These are phyloP conservation scores for Copsychus sechellarum DNA, from an alignment of 2,113 vertebrate species.

Conservation along the genomic window DNA sequence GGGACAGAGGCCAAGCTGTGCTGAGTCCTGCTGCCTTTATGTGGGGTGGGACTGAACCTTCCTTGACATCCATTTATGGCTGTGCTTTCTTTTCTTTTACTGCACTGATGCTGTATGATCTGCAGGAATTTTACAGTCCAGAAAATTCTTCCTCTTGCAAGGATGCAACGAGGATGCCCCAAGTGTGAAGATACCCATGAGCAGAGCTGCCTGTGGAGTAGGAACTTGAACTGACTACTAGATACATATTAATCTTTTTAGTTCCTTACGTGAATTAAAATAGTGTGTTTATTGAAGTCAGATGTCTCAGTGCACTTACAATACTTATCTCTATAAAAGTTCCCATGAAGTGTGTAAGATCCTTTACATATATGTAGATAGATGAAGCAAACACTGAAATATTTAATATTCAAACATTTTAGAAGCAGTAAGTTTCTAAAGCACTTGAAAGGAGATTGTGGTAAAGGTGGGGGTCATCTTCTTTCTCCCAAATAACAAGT, in stretches of 20 bases:
- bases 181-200: neutral
- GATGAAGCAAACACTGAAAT: neutral
- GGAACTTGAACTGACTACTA: neutral
- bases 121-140: neutral
- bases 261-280: neutral
- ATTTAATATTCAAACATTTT: neutral
- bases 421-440: neutral
- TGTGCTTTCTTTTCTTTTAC: neutral
- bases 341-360: neutral
- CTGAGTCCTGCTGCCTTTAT: neutral
- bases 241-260: neutral
- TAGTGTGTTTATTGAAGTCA: neutral
- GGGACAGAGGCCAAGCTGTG: fast-evolving
- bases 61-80: neutral
- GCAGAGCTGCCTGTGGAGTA: neutral
- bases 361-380: neutral
- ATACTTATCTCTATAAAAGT: neutral
- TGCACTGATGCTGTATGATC: neutral
- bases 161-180: neutral
- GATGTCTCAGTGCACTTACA: neutral
- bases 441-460: neutral
- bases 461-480: neutral
- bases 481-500: neutral
- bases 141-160: neutral
- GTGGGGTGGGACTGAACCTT: neutral